These are phyloP conservation scores for Dicycla oo DNA, from an alignment of 2,888 invertebrate species.

Conservation along the genomic window DNA sequence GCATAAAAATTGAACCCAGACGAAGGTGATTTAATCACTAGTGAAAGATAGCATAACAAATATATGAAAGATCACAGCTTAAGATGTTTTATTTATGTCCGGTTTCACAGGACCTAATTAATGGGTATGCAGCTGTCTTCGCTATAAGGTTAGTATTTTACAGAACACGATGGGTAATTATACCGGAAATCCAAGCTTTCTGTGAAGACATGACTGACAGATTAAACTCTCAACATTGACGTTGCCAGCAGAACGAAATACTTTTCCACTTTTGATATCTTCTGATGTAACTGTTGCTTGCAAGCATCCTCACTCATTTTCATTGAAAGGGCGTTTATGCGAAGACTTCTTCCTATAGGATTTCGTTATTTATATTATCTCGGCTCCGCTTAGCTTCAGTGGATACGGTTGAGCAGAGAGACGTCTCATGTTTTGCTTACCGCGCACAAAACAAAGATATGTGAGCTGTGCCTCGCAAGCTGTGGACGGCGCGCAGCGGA, in stretches of 20 bases:
- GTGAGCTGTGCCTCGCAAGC: too few relatives aligned
- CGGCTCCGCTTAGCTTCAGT: too few relatives aligned
- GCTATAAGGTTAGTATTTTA: neutral
- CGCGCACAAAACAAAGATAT: too few relatives aligned
- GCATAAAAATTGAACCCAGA: neutral
- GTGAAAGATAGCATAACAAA: neutral
- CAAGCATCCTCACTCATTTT: neutral
- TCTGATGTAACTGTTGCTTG: neutral
- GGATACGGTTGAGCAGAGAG: too few relatives aligned
- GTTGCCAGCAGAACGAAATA: neutral
- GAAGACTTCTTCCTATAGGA: neutral
- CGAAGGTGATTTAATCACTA: neutral
- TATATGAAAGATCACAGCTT: neutral
- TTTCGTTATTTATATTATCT: too few relatives aligned
- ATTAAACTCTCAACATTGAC: neutral
- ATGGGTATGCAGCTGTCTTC: neutral
- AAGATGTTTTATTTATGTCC: constrained; percentile 8
- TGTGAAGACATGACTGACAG: too few relatives aligned
- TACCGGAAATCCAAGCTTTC: neutral
- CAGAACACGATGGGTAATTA: neutral
- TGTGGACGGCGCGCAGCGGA: too few relatives aligned
- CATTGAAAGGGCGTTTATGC: neutral
- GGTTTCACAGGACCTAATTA: neutral
- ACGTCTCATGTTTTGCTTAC: too few relatives aligned
- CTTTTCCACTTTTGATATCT: neutral